Percentiles rank a stretch among this genome's conserved stretches.
phyloP scores from a whole-genome alignment of 2,888 invertebrate genomes.

The Lutraria lutraria region DNA sequence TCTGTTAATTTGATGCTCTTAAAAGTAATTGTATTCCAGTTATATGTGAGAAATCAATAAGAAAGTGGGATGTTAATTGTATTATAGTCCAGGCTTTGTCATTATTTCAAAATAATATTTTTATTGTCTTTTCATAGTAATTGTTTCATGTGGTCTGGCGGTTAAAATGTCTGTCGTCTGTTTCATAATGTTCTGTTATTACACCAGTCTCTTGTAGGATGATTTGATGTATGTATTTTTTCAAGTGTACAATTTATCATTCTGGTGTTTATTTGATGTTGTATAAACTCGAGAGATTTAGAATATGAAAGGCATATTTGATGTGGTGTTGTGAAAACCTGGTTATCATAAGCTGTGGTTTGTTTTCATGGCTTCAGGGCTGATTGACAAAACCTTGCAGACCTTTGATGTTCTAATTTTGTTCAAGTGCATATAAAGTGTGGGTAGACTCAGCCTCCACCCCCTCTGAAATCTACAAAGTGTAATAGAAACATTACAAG shows the following conservation, averaged over 20 bases:
- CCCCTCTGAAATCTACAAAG: too few species aligned
- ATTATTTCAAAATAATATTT: slow-evolving; percentile 2
- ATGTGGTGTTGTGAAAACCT: too few species aligned
- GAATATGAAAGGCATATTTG: not conserved
- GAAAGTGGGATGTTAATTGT: not conserved
- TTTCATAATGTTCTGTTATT: not conserved
- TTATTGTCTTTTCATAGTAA: slow-evolving; percentile 9
- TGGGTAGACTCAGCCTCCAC: too few species aligned
- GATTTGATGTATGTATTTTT: not conserved
- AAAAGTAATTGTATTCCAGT: slow-evolving; percentile 21
- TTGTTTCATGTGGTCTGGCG: not conserved
- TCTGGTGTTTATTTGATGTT: not conserved
- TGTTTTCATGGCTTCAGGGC: too few species aligned
- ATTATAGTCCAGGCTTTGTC: not conserved
- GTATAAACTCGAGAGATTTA: not conserved
- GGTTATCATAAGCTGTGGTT: too few species aligned
- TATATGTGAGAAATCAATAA: slow-evolving; percentile 18
- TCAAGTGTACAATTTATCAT: not conserved
- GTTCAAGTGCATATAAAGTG: too few species aligned
- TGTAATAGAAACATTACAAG: too few species aligned
- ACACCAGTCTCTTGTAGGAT: not conserved
- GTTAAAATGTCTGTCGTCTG: not conserved
- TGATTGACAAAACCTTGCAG: too few species aligned
- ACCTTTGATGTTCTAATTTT: too few species aligned
- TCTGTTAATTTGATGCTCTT: slow-evolving; percentile 29